Conservation (phyloP, 2,888 invertebrate genomes). For the Lacanobia oleracea region DNA sequence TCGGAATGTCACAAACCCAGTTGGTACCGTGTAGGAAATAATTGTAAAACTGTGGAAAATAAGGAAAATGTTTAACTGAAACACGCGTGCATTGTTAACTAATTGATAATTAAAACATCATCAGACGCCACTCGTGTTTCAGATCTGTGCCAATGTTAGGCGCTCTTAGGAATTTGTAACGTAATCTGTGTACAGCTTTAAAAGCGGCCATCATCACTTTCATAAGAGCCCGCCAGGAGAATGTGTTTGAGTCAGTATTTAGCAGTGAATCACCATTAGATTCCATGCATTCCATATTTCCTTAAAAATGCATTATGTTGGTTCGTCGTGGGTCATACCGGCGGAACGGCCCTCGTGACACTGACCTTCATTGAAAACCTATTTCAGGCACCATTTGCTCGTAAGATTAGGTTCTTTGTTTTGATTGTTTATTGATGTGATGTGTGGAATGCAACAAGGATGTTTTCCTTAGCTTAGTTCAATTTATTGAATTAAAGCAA, state of each 20-base stretch:
- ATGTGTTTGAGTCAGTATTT: slow-evolving; percentile 6
- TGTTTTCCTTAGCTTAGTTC: neutral
- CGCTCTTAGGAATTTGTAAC: slow-evolving; percentile 10
- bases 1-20: slow-evolving; percentile 7
- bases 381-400: neutral
- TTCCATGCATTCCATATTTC: neutral
- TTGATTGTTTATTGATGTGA: neutral
- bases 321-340: neutral
- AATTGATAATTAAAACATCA: slow-evolving; percentile 33
- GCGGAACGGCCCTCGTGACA: neutral
- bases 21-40: slow-evolving; percentile 33
- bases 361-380: neutral
- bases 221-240: neutral
- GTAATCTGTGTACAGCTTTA: slow-evolving; percentile 13
- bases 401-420: neutral
- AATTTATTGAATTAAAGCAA: neutral
- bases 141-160: slow-evolving; percentile 16
- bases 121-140: slow-evolving; percentile 14
- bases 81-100: slow-evolving; percentile 23
- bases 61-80: slow-evolving; percentile 20
- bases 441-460: too few species aligned
- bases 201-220: slow-evolving; percentile 24
- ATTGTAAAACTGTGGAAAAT: neutral
- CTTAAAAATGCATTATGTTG: neutral
- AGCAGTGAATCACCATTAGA: slow-evolving; percentile 7